Evolutionary conservation across 2,113 vertebrate genomes (phyloP).

Genomic region (Tauraco erythrolophus): DNA sequence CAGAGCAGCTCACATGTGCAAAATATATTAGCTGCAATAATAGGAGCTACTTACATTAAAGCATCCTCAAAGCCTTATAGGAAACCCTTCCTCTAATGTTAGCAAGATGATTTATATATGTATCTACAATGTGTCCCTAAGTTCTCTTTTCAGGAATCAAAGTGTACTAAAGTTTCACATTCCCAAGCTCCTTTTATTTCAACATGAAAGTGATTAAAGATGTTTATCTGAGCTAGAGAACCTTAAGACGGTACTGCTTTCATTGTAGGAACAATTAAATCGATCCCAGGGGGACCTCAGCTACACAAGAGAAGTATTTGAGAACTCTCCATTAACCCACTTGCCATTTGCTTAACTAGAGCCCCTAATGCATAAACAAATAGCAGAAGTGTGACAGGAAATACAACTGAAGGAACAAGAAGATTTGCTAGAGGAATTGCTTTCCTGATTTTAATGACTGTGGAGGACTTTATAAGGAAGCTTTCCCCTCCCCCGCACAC

Average conservation of each 20-base stretch:
- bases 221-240: slow-evolving; percentile 75
- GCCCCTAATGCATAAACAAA: slow-evolving; percentile 62
- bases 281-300: slow-evolving; percentile 40
- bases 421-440: slow-evolving; percentile 21
- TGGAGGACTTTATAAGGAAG: slow-evolving; percentile 1
- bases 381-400: slow-evolving; percentile 57
- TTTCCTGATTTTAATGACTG: slow-evolving; percentile 25
- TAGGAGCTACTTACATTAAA: slow-evolving; percentile 44
- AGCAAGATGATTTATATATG: slow-evolving; percentile 62
- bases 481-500: no score
- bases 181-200: slow-evolving; percentile 76
- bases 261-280: slow-evolving; percentile 72
- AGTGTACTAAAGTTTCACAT: slow-evolving; percentile 71
- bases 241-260: slow-evolving; percentile 58
- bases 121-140: slow-evolving; percentile 61
- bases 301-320: slow-evolving; percentile 67
- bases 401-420: slow-evolving; percentile 54
- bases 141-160: slow-evolving; percentile 71
- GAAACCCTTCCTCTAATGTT: slow-evolving; percentile 60
- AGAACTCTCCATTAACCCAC: slow-evolving; percentile 60
- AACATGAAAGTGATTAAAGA: slow-evolving; percentile 80
- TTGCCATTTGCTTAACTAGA: slow-evolving; percentile 67
- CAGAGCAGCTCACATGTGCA: slow-evolving; percentile 20
- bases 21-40: slow-evolving; percentile 49
- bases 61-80: slow-evolving; percentile 51